Evolutionary conservation across 92 coral and sea anemone species (phyloP), one percentile per base, ranked within the genome.

Genomic region (Siderastrea radians): DNA sequence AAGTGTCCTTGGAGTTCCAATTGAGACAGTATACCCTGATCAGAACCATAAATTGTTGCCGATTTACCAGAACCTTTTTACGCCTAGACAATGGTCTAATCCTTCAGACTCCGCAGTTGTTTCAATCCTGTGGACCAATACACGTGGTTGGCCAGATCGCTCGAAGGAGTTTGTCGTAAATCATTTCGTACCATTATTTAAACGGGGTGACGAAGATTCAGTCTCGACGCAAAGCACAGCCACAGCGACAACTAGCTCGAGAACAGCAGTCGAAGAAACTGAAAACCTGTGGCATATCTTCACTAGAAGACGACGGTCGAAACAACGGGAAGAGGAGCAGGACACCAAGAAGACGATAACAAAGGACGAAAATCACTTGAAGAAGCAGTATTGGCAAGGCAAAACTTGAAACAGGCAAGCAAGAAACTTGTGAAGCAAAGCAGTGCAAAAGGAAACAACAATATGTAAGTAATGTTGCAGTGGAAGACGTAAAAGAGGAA

Each of bases 111-210:
- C 45, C 6, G 11, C 85, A 65, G 55, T 49, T 49, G 83, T 91
- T 49, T 67, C 80, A 46, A 91, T 91, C 5, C 82, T 81, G 91
- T 86, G 91, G 91, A 91, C 88, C 7, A 66, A 87, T 58, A 52
- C 74, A 6, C 60, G 63, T 44, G 91, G 91, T 7, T 91, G 91
- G 94, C 80, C 87, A 19, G 60, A 80, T 57, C 68, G 83, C 44
- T 77, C 86, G 43, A 72, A 86, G 49, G 60, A 55, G n/a, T 90
- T 91, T 55, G 52, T 38, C 13, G 78, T 79, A 5, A 86, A 91
- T 68, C 88, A 86, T 68, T 91, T 91, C 81, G 94, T 86, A 1
- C 94, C 94, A 7, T n/a, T 86, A 47, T 43, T 77, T 48, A 73
- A 73, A 71, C 7, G 87, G 78, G 68, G 64, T 59, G 64, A 59